Percentiles rank a stretch among this genome's conserved stretches.
Evolutionary conservation across 2,888 invertebrate species (phyloP).

Genomic region (Scaeva pyrastri): DNA sequence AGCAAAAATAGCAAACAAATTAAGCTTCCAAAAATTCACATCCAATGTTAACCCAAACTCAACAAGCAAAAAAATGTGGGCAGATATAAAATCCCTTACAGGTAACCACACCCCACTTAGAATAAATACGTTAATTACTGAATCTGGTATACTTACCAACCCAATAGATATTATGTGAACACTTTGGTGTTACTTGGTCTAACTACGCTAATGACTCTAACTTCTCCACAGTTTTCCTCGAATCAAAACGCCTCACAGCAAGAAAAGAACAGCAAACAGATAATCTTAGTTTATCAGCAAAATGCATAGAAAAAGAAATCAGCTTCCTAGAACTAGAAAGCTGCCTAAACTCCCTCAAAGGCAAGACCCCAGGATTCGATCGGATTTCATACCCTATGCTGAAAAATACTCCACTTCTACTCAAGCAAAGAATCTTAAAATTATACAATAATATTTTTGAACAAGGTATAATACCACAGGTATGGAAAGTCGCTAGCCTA

Average conservation of each 20-base stretch:
- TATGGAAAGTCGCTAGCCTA: neutral
- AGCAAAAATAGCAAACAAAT: too few relatives aligned
- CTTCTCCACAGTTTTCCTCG: neutral
- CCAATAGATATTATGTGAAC: conserved; percentile 8
- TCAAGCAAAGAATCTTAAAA: neutral
- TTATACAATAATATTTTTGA: neutral
- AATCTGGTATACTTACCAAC: neutral
- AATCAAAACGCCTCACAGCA: neutral
- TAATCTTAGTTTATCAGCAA: conserved; percentile 1
- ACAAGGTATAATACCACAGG: neutral
- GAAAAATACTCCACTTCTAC: neutral
- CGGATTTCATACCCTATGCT: neutral
- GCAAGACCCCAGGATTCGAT: neutral
- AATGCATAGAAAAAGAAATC: neutral
- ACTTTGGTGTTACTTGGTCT: conserved; percentile 18
- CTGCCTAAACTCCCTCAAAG: neutral
- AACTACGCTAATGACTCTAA: neutral
- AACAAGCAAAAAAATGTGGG: too few relatives aligned
- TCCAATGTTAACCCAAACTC: too few relatives aligned
- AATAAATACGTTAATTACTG: conserved; percentile 3
- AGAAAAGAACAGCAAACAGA: neutral
- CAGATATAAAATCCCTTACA: neutral
- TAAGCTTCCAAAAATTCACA: too few relatives aligned
- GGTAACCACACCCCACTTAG: conserved; percentile 9
- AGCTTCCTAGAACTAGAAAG: neutral